These are phyloP conservation scores for Aphelinus certus DNA, from an alignment of 1,140 invertebrate genomes.

Conservation along the genomic window DNA sequence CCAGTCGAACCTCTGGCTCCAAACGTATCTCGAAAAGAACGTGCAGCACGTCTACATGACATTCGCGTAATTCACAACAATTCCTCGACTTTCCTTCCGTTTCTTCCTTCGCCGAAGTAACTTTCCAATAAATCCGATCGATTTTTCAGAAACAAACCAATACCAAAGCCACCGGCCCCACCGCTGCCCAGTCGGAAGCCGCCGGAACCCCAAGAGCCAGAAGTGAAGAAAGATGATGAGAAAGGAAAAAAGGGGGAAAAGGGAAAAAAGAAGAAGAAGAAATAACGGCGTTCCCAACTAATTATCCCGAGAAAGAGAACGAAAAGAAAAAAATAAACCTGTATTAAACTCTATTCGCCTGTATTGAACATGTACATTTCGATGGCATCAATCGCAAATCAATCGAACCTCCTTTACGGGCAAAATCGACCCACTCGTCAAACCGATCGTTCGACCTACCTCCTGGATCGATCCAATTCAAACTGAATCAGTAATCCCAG, in stretches of 20 bases:
- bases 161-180: constrained; percentile 44
- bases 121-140: not conserved
- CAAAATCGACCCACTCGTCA: too few species aligned
- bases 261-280: constrained; percentile 9
- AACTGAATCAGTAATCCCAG: too few species aligned
- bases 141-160: constrained; percentile 41
- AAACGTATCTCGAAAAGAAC: constrained; percentile 40
- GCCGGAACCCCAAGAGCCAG: not conserved
- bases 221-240: constrained; percentile 21
- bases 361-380: too few species aligned
- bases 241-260: constrained; percentile 25
- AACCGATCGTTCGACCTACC: too few species aligned
- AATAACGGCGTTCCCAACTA: not conserved
- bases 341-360: too few species aligned
- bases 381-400: too few species aligned
- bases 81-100: not conserved
- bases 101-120: not conserved
- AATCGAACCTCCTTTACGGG: too few species aligned
- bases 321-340: too few species aligned
- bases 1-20: constrained; percentile 47
- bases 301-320: too few species aligned
- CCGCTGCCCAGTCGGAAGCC: constrained; percentile 22
- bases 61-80: constrained; percentile 39
- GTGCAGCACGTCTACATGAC: constrained; percentile 41
- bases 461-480: too few species aligned